These are phyloP conservation scores for Lagodon rhomboides DNA, from an alignment of 2,797 vertebrate species.

Conservation along the genomic window DNA sequence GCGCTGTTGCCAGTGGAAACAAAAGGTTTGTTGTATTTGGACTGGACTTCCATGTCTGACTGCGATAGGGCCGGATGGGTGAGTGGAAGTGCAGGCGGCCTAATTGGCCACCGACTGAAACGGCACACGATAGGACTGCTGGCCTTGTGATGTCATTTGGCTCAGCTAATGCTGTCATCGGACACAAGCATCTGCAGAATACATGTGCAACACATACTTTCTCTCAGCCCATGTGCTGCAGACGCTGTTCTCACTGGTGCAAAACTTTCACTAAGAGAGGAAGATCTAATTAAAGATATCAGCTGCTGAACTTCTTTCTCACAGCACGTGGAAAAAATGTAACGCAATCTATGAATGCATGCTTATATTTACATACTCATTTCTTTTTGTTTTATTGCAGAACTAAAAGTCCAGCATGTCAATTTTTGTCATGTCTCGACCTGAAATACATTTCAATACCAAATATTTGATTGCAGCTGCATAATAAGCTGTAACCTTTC, in stretches of 20 bases:
- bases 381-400: background rate
- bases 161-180: constrained; percentile 30
- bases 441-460: background rate
- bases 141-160: constrained; percentile 68
- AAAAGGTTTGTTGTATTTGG: constrained; percentile 81
- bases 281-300: constrained; percentile 7
- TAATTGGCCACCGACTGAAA: constrained; percentile 74
- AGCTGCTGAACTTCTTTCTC: background rate
- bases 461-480: background rate
- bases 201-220: constrained; percentile 49
- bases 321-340: background rate
- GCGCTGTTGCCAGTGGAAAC: constrained; percentile 75
- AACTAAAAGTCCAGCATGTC: background rate
- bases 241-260: constrained; percentile 5
- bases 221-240: constrained; percentile 15
- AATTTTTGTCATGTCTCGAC: background rate
- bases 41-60: constrained; percentile 51
- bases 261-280: background rate
- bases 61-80: constrained; percentile 66
- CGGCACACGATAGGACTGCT: constrained; percentile 58
- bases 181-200: constrained; percentile 43
- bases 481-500: background rate
- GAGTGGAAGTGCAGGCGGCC: constrained; percentile 66
- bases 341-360: background rate
- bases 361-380: background rate